These are phyloP conservation scores for Coenonympha arcania DNA, from an alignment of 2,888 invertebrate species.

Conservation along the genomic window DNA sequence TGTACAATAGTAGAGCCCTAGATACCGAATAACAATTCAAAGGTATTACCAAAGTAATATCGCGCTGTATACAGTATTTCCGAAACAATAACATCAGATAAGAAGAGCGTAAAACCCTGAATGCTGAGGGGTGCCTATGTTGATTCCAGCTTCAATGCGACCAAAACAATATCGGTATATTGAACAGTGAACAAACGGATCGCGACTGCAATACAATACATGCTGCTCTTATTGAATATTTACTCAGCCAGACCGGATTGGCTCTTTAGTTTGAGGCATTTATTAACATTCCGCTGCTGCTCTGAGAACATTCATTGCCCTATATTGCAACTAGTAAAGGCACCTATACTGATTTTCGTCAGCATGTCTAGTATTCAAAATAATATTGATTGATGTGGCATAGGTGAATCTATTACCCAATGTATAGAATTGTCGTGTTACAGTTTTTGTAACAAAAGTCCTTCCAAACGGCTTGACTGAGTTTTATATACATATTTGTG, in stretches of 20 bases:
- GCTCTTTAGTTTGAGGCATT: slow-evolving; percentile 32
- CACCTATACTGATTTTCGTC: too few species aligned
- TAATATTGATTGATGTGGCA: too few species aligned
- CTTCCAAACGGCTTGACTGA: too few species aligned
- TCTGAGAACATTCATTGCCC: slow-evolving; percentile 16
- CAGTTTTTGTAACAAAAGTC: too few species aligned
- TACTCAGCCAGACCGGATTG: slow-evolving; percentile 40
- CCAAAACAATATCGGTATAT: slow-evolving; percentile 60
- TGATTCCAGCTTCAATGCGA: slow-evolving; percentile 46
- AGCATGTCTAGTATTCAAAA: too few species aligned
- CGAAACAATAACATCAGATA: neutral
- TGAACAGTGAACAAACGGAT: slow-evolving; percentile 57
- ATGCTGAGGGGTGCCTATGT: slow-evolving; percentile 21
- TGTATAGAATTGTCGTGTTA: too few species aligned
- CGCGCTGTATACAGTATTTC: neutral
- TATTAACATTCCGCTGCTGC: slow-evolving; percentile 29
- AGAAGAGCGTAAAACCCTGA: slow-evolving; percentile 1
- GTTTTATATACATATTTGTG: too few species aligned
- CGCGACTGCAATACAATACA: slow-evolving; percentile 50
- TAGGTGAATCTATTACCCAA: too few species aligned
- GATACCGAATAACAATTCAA: neutral
- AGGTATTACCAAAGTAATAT: neutral
- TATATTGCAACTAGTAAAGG: too few species aligned
- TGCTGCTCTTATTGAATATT: slow-evolving; percentile 58
- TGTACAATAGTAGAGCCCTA: neutral